Conservation (phyloP, 2,113 vertebrate species). For the Ardeotis arabs region DNA sequence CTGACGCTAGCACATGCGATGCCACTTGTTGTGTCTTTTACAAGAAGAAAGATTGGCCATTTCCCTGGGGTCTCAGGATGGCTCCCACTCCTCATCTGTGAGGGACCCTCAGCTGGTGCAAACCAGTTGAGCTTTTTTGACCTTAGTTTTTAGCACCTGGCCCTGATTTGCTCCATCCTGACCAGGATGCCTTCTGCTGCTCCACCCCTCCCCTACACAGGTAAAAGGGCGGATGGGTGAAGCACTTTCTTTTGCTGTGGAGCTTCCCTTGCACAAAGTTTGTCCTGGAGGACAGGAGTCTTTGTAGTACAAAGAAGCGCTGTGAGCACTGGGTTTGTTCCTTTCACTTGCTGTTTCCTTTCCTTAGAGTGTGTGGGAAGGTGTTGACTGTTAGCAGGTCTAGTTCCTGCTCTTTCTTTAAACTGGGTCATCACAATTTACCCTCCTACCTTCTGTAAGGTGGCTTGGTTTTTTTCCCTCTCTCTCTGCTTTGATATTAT, state of each 20-base stretch:
- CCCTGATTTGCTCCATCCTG: not conserved
- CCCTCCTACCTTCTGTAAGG: not conserved
- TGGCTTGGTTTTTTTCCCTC: not conserved
- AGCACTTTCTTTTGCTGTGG: accelerated
- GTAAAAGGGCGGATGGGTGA: not conserved
- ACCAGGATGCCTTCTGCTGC: not conserved
- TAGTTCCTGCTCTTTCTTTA: conserved; percentile 50
- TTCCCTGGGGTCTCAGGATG: not conserved
- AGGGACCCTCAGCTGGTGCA: not conserved
- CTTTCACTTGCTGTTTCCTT: not conserved
- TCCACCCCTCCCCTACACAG: not conserved
- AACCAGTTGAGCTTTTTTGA: not conserved
- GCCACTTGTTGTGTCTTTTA: not conserved
- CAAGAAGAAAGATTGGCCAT: not conserved
- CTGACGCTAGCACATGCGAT: not conserved
- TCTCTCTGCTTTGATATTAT: conserved; percentile 4
- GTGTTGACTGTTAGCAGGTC: conserved; percentile 35
- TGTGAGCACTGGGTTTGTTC: not conserved
- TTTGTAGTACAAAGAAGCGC: not conserved
- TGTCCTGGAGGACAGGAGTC: not conserved
- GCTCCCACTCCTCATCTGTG: not conserved
- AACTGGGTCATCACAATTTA: conserved; percentile 46
- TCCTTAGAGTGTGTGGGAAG: conserved; percentile 2
- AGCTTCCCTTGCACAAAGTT: accelerated
- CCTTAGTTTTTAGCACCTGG: not conserved